Evolutionary conservation across 2,888 invertebrate species (phyloP).

Genomic region (Diplolepis rosae): DNA sequence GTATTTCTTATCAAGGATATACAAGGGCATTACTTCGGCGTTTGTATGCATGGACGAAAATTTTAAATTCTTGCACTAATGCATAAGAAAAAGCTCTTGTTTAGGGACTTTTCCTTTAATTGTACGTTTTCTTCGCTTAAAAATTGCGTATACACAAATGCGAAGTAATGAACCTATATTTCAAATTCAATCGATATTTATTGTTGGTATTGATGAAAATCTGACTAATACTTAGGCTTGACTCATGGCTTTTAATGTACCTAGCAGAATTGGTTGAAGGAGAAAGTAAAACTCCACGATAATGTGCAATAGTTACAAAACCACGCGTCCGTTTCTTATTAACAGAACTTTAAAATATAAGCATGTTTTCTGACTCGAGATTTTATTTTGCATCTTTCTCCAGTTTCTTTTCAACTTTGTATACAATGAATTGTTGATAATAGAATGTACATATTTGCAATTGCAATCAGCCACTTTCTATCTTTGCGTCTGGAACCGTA

Average conservation of each 20-base stretch:
- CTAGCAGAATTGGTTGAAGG: neutral
- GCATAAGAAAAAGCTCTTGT: no score
- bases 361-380: neutral
- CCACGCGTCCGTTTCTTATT: neutral
- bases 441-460: neutral
- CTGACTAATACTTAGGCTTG: neutral
- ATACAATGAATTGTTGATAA: neutral
- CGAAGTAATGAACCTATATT: no score
- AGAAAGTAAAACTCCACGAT: neutral
- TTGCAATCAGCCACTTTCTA: constrained; percentile 5
- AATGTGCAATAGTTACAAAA: constrained; percentile 17
- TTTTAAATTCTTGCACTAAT: no score
- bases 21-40: no score
- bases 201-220: no score
- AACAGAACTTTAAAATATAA: neutral
- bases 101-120: no score
- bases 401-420: neutral
- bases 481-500: neutral
- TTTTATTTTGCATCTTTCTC: neutral
- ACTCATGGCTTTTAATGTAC: neutral
- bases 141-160: no score
- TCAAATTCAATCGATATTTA: no score
- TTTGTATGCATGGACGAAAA: no score
- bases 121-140: no score
- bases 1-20: neutral